These are phyloP conservation scores for Lamellibrachia satsuma DNA, from an alignment of 2,888 invertebrate genomes.

Conservation along the genomic window DNA sequence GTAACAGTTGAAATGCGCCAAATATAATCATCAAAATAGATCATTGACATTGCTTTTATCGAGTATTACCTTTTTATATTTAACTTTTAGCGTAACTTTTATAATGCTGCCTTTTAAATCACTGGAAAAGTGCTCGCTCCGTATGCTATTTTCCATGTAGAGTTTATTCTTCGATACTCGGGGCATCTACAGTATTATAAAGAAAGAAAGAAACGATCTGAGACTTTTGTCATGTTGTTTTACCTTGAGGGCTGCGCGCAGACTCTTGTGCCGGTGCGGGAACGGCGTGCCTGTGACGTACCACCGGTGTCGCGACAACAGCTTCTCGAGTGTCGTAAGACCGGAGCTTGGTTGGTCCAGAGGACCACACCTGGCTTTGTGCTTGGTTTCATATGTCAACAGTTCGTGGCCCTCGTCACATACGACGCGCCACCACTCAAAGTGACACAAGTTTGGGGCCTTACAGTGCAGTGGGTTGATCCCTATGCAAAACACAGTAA, in stretches of 20 bases:
- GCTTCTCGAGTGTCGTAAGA: slow-evolving; percentile 18
- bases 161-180: too few relatives aligned
- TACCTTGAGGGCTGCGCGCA: slow-evolving; percentile 31
- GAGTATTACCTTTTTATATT: too few relatives aligned
- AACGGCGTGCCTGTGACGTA: slow-evolving; percentile 35
- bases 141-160: too few relatives aligned
- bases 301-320: slow-evolving; percentile 27
- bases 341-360: slow-evolving; percentile 21
- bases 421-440: slow-evolving; percentile 33
- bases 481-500: background rate
- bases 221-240: background rate
- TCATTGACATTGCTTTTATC: too few relatives aligned
- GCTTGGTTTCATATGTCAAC: slow-evolving; percentile 29
- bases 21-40: too few relatives aligned
- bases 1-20: too few relatives aligned
- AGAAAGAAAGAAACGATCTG: too few relatives aligned
- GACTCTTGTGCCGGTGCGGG: slow-evolving; percentile 27
- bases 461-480: slow-evolving; percentile 24
- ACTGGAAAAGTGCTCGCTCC: too few relatives aligned
- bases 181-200: too few relatives aligned
- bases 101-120: too few relatives aligned
- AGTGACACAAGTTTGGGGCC: slow-evolving; percentile 31
- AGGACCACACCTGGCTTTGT: background rate
- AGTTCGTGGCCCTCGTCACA: slow-evolving; percentile 35
- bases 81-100: too few relatives aligned